Base-by-base conservation (phyloP, 2,113 vertebrate genomes). In the Melanerpes formicivorus region DNA sequence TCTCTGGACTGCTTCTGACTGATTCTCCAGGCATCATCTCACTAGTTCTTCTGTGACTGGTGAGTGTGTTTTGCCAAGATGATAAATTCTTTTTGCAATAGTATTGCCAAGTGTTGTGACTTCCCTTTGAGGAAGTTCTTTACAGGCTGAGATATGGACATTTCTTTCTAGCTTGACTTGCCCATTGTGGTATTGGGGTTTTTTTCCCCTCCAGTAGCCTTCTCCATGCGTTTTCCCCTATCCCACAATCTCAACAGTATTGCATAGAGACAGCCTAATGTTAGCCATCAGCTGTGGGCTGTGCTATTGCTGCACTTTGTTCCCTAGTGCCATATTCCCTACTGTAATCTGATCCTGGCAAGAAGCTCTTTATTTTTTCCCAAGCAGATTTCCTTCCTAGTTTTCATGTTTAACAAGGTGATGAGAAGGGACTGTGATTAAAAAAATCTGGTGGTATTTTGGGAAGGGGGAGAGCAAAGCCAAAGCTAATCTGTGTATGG, bases 51-150 rank as follows among this genome's bases (percentile, higher is more conserved):
- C 66, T 90, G 77, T 84, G 67, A 79, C 87, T 89, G 72, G 81
- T 83, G 69, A 66, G 89, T n/a, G 60, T 73, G 42, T 65, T 94
- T 95, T 90, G 82, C 79, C 69, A 94, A 83, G 87, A 74, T 75
- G 80, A 95, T 78, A 94, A 94, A 88, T 92, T 80, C 93, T 90
- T 95, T 95, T 82, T 80, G 46, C 69, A 69, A 3, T 65, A 44
- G 71, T 72, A 56, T 91, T 94, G 79, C 89, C 87, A 94, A 82
- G 52, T 90, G 72, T 72, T 92, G 19, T 59, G 81, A 62, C 60
- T 89, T 92, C 84, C 54, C 84, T 89, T 76, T 89, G 74, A 87
- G 55, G 74, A 93, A 73, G 32, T 48, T 62, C 87, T 84, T 72
- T 67, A 59, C 66, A 60, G 71, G 29, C 32, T 60, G 58, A 79